These are phyloP conservation scores for Papilio protenor DNA, from an alignment of 2,888 invertebrate species.

Conservation along the genomic window DNA sequence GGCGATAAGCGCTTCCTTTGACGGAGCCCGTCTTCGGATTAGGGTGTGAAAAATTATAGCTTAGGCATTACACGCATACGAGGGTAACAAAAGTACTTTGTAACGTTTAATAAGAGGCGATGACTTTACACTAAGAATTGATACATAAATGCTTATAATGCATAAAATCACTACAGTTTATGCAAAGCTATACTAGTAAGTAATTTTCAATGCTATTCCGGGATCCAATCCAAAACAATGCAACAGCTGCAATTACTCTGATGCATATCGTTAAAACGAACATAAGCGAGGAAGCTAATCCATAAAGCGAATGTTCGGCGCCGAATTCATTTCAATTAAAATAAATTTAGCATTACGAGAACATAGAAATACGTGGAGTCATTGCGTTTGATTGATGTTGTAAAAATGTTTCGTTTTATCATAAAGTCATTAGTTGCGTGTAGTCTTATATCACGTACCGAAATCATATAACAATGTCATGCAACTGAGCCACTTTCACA, in stretches of 20 bases:
- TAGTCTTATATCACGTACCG: slow-evolving; percentile 37
- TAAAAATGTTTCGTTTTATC: slow-evolving; percentile 36
- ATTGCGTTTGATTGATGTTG: slow-evolving; percentile 38
- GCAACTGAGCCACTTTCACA: slow-evolving; percentile 23
- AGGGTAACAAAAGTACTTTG: slow-evolving; percentile 63
- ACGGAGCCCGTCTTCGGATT: slow-evolving; percentile 80
- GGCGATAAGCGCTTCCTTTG: slow-evolving; percentile 82
- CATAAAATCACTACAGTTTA: no score
- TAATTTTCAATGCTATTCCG: slow-evolving; percentile 14
- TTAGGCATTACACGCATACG: slow-evolving; percentile 58
- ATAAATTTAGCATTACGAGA: slow-evolving; percentile 34
- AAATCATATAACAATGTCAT: slow-evolving; percentile 41
- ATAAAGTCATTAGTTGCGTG: slow-evolving; percentile 39
- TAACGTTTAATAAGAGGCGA: slow-evolving; percentile 48
- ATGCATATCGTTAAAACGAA: slow-evolving; percentile 36
- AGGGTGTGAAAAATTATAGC: slow-evolving; percentile 82
- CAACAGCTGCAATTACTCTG: slow-evolving; percentile 31
- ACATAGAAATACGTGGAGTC: slow-evolving; percentile 34
- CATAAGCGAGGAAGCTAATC: slow-evolving; percentile 37
- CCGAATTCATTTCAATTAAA: slow-evolving; percentile 27
- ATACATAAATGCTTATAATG: no score
- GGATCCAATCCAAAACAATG: slow-evolving; percentile 26
- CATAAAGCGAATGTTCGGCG: slow-evolving; percentile 18
- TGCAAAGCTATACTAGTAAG: background rate
- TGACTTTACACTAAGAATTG: background rate